phyloP scores from a whole-genome alignment of 2,797 vertebrate genomes.

The Etheostoma perlongum region DNA sequence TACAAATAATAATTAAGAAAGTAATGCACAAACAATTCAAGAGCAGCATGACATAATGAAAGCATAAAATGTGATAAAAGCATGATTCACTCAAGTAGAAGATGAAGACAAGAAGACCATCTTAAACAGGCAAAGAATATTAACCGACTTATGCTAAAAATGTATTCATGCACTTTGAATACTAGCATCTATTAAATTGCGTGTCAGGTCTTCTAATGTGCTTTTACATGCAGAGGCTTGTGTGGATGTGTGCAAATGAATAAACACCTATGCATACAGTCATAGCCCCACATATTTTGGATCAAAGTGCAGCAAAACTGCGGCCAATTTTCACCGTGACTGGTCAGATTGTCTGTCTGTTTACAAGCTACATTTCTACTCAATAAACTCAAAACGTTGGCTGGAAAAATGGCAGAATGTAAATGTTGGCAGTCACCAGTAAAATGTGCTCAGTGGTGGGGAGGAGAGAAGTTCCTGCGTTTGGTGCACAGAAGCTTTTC shows the following conservation, averaged over 20 bases:
- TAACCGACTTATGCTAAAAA: constrained; percentile 1
- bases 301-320: constrained; percentile 12
- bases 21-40: neutral
- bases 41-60: neutral
- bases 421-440: constrained; percentile 17
- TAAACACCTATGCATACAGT: neutral
- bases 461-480: neutral
- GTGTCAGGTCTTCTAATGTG: neutral
- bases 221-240: neutral
- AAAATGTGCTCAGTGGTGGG: constrained; percentile 4
- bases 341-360: neutral
- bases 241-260: neutral
- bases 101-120: neutral
- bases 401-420: constrained; percentile 15
- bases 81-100: constrained; percentile 2
- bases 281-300: neutral
- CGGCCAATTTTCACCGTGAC: neutral
- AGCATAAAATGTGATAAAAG: constrained; percentile 5
- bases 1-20: too few relatives aligned
- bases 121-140: constrained; percentile 1
- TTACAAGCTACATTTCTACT: constrained; percentile 10
- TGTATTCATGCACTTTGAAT: constrained; percentile 10
- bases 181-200: constrained; percentile 15
- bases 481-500: constrained; percentile 17
- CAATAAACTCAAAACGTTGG: neutral